phyloP scores from a whole-genome alignment of 2,888 invertebrate species.

The Fragum whitleyi region DNA sequence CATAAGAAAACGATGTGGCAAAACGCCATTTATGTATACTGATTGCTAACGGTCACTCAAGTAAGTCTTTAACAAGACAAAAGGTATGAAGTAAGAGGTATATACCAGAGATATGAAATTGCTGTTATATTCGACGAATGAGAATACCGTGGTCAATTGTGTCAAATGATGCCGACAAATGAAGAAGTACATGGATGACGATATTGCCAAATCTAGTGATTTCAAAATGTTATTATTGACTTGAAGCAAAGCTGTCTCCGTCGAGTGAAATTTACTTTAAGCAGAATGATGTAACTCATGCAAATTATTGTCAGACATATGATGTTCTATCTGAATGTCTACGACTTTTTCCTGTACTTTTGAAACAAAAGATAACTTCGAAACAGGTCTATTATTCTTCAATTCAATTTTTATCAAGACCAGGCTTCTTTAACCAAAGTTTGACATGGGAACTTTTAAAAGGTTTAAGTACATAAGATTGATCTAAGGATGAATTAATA shows the following conservation, averaged over 20 bases:
- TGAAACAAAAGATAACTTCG: slow-evolving; percentile 52
- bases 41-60: neutral
- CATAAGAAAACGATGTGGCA: slow-evolving; percentile 41
- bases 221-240: slow-evolving; percentile 50
- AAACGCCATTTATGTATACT: slow-evolving; percentile 37
- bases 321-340: slow-evolving; percentile 26
- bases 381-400: slow-evolving; percentile 57
- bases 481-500: slow-evolving; percentile 35
- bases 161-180: slow-evolving; percentile 49
- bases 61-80: no score
- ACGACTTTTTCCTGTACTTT: slow-evolving; percentile 50
- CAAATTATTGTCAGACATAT: slow-evolving; percentile 38
- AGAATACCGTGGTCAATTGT: slow-evolving; percentile 49
- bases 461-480: slow-evolving; percentile 23
- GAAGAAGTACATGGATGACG: slow-evolving; percentile 22
- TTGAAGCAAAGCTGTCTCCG: slow-evolving; percentile 51
- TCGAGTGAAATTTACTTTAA: slow-evolving; percentile 51
- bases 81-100: no score
- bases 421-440: slow-evolving; percentile 39
- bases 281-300: slow-evolving; percentile 51
- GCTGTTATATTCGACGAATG: neutral
- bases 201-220: slow-evolving; percentile 46
- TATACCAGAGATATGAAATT: slow-evolving; percentile 40
- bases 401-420: slow-evolving; percentile 35
- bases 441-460: slow-evolving; percentile 39